Percentiles rank a stretch among this genome's conserved stretches.
Evolutionary conservation across 2,797 vertebrate species (phyloP).

Genomic region (Poliocrania exsul): DNA sequence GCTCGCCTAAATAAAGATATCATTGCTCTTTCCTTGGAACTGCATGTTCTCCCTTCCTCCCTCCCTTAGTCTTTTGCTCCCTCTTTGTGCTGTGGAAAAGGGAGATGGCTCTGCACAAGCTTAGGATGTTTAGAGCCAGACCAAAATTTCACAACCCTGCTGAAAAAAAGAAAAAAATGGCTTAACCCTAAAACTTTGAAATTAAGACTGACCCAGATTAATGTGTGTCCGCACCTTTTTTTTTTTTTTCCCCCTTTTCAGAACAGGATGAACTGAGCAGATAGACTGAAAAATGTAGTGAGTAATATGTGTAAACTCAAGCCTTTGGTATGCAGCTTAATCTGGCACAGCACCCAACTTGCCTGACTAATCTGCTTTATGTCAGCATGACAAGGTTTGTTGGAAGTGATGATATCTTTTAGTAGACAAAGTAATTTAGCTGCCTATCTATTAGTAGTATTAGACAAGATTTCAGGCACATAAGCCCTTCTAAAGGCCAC

Average conservation of each 20-base stretch:
- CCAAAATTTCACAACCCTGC: background rate
- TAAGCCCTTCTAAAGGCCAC: background rate
- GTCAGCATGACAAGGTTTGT: conserved; percentile 34
- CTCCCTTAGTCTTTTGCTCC: background rate
- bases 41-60: background rate
- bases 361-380: conserved; percentile 48
- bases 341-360: conserved; percentile 36
- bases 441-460: background rate
- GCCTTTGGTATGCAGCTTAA: conserved; percentile 55
- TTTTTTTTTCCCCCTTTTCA: background rate
- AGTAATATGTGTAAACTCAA: conserved; percentile 36
- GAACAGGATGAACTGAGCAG: conserved; percentile 30
- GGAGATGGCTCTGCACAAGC: background rate
- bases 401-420: conserved; percentile 31
- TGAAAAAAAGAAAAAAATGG: background rate
- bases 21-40: background rate
- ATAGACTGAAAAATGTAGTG: conserved; percentile 40
- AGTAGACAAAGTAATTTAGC: conserved; percentile 8
- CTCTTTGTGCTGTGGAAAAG: background rate
- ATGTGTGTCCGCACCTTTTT: background rate
- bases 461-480: background rate
- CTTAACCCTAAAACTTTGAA: background rate
- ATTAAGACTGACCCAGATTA: background rate
- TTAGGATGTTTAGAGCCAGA: background rate
- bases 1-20: background rate